Conservation (phyloP, 1,140 invertebrate species). For the Medauroidea extradentata region DNA sequence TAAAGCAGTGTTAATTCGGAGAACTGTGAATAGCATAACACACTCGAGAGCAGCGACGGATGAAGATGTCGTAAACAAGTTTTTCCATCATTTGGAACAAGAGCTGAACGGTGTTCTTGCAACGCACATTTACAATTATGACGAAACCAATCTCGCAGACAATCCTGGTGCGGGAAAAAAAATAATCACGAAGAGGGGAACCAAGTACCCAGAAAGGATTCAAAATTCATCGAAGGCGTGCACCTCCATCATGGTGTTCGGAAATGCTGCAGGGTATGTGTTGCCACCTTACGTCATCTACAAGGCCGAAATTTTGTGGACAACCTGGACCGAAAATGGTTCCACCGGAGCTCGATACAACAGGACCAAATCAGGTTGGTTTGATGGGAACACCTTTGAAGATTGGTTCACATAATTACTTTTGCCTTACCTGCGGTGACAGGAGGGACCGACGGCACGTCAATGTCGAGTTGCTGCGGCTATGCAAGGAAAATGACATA, state of each 20-base stretch:
- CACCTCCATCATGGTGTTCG: slow-evolving; percentile 25
- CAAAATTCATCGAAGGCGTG: slow-evolving; percentile 22
- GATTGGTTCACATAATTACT: slow-evolving; percentile 24
- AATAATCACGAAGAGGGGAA: slow-evolving; percentile 20
- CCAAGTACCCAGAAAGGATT: slow-evolving; percentile 27
- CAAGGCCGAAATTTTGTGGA: slow-evolving; percentile 22
- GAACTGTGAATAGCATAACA: slow-evolving; percentile 21
- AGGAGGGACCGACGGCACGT: not conserved
- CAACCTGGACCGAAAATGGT: slow-evolving; percentile 24
- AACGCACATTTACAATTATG: slow-evolving; percentile 38
- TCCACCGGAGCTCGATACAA: slow-evolving; percentile 23
- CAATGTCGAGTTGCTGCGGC: not conserved
- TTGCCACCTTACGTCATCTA: slow-evolving; percentile 25
- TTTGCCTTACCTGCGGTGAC: slow-evolving; percentile 12
- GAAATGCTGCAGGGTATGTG: slow-evolving; percentile 20
- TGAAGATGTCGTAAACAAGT: slow-evolving; percentile 17
- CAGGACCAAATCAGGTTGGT: slow-evolving; percentile 27
- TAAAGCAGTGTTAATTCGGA: slow-evolving; percentile 7
- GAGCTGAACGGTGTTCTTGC: slow-evolving; percentile 22
- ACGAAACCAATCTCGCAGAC: slow-evolving; percentile 40
- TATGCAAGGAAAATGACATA: slow-evolving; percentile 32
- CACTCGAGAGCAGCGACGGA: slow-evolving; percentile 14
- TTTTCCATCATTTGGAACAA: slow-evolving; percentile 15
- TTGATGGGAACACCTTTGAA: slow-evolving; percentile 22
- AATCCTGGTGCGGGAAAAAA: slow-evolving; percentile 24